Base-by-base conservation (phyloP, 2,888 invertebrate species). In the Molanna angustata region DNA sequence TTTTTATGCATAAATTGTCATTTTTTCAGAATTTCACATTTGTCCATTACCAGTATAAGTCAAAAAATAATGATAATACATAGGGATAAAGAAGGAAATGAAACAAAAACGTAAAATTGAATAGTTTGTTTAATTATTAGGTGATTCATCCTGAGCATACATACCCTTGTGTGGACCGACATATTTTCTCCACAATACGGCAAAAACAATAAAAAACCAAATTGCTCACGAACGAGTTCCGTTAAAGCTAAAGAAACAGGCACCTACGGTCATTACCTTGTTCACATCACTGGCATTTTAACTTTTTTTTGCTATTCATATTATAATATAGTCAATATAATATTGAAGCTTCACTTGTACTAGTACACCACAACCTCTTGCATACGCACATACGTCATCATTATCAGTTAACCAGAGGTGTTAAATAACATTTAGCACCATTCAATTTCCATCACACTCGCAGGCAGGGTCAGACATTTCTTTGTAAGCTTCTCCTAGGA, bases 231-330 rank as follows among this genome's bases (percentile, higher is more conserved):
- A 52, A 46, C 48, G 49, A 57, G 49, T 44, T 45, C 16, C 17
- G 51, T 57, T 54, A 57, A 57, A 57, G 57, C 57, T 57, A 57
- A 52, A 27, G 40, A 55, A 52, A 57, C 57, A 57, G 57, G 57
- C 57, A 57, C 57, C 57, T 57, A 55, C 49, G 57, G 57, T 57
- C 54, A 45, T 47, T 55, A 57, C 57, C 57, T 51, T 54, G 57
- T 57, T 55, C 54, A 48, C 51, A 52, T 57, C 57, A 54, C 57
- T 51, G 54, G 51, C 49, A 45, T 45, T 49, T 44, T 54, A 16
- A 7, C 18, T n/a, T n/a, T n/a, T n/a, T n/a, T n/a, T n/a, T n/a
- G n/a, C n/a, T n/a, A n/a, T n/a, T n/a, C n/a, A n/a, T n/a, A n/a
- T n/a, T n/a, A n/a, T n/a, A n/a, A n/a, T n/a, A n/a, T n/a, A n/a